A percentile compares a stretch with the other conserved stretches of the same genome.
These are phyloP conservation scores for Monochamus saltuarius DNA, from an alignment of 1,140 invertebrate genomes.

Conservation along the genomic window DNA sequence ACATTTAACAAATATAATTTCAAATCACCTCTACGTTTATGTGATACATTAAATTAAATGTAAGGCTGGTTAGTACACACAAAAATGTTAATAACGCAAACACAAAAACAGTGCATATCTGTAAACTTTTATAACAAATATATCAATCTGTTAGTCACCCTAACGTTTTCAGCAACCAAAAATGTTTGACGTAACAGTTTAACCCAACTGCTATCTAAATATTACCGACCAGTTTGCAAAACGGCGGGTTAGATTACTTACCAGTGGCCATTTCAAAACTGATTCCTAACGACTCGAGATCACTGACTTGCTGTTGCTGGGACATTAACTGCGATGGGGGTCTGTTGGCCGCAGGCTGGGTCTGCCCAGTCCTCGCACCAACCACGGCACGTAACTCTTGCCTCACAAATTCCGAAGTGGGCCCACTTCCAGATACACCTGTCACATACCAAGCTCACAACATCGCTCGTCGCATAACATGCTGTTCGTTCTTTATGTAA, in stretches of 20 bases:
- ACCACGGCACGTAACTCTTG: constrained; percentile 87
- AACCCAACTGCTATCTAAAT: not conserved
- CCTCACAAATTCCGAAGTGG: constrained; percentile 79
- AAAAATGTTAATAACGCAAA: not conserved
- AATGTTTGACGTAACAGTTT: constrained; percentile 9
- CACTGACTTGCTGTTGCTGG: constrained; percentile 47
- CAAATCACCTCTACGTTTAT: too few species aligned
- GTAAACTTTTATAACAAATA: not conserved
- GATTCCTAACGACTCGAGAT: constrained; percentile 69
- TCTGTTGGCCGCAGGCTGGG: constrained; percentile 42
- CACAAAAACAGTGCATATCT: not conserved
- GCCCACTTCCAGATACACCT: constrained; percentile 46
- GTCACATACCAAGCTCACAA: constrained; percentile 28
- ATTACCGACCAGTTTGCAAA: too few species aligned
- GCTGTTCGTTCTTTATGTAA: constrained; percentile 6
- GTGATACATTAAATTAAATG: too few species aligned
- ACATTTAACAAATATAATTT: too few species aligned
- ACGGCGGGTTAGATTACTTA: constrained; percentile 45
- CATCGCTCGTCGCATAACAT: constrained; percentile 18
- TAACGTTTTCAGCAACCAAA: constrained; percentile 9
- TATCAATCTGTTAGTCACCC: not conserved
- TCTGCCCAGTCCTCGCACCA: constrained; percentile 70
- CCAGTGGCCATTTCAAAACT: constrained; percentile 69
- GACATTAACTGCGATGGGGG: constrained; percentile 35
- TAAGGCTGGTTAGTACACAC: not conserved